Conservation (phyloP, 1,140 invertebrate species). For the Tribolium castaneum region DNA sequence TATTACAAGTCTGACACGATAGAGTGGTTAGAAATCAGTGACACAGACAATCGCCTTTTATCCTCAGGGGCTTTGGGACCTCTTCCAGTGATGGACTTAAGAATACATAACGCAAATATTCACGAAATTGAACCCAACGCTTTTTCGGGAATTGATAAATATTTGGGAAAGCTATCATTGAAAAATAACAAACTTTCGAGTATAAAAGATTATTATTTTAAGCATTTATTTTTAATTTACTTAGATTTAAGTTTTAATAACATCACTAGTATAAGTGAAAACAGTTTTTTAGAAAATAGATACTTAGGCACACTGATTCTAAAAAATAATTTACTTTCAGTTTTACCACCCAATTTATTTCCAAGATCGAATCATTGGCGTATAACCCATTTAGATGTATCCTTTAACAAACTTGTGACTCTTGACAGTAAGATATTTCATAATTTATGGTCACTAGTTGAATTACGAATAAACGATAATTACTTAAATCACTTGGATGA, state of each 20-base stretch:
- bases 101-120: constrained; percentile 1
- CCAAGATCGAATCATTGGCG: not conserved
- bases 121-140: constrained; percentile 9
- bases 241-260: constrained; percentile 11
- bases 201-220: constrained; percentile 19
- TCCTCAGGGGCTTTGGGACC: not conserved
- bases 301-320: constrained; percentile 3
- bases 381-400: constrained; percentile 14
- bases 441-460: not conserved
- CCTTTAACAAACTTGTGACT: constrained; percentile 11
- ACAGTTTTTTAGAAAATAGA: not conserved
- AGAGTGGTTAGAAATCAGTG: constrained; percentile 19
- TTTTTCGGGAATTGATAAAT: not conserved
- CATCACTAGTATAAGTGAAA: not conserved
- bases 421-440: not conserved
- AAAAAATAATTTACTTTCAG: constrained; percentile 20
- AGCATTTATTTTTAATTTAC: not conserved
- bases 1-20: too few relatives aligned
- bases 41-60: constrained; percentile 10
- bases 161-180: constrained; percentile 4
- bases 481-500: not conserved
- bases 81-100: constrained; percentile 1
- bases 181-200: constrained; percentile 35
- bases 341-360: constrained; percentile 9
- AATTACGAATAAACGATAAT: not conserved